Percentiles rank a stretch among this genome's conserved stretches.
These are phyloP conservation scores for Danio jaintianensis DNA, from an alignment of 2,797 vertebrate genomes.

Conservation along the genomic window DNA sequence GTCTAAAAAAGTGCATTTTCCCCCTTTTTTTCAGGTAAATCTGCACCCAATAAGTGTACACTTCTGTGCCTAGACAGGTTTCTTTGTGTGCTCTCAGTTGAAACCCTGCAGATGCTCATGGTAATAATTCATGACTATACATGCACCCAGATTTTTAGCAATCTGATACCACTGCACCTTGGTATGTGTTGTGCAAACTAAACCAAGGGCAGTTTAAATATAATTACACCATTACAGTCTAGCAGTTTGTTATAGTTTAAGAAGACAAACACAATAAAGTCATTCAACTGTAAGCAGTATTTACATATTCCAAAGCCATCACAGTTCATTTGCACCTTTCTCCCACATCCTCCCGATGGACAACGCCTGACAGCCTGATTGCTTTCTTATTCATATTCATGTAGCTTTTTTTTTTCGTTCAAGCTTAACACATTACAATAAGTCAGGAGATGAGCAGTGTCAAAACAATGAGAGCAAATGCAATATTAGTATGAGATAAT, in stretches of 20 bases:
- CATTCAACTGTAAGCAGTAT: slow-evolving; percentile 30
- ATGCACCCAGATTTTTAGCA: neutral
- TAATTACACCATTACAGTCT: slow-evolving; percentile 27
- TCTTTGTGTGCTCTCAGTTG: neutral
- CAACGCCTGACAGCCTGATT: slow-evolving; percentile 55
- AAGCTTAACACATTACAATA: slow-evolving; percentile 49
- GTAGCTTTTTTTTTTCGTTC: slow-evolving; percentile 26
- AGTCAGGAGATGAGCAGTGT: slow-evolving; percentile 46
- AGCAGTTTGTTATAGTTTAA: slow-evolving; percentile 31
- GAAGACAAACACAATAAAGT: slow-evolving; percentile 48
- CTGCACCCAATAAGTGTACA: neutral
- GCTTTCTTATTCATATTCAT: slow-evolving; percentile 62
- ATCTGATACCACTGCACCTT: neutral
- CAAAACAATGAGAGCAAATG: slow-evolving; percentile 32
- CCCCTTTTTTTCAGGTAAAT: neutral
- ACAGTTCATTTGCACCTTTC: slow-evolving; percentile 60
- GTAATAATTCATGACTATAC: neutral
- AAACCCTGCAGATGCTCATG: neutral
- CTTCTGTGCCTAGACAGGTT: neutral
- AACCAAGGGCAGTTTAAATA: neutral
- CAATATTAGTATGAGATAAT: slow-evolving; percentile 40
- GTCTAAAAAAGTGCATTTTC: neutral
- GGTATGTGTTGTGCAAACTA: neutral
- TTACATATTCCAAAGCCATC: slow-evolving; percentile 51
- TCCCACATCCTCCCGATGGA: slow-evolving; percentile 55